These are phyloP conservation scores for Hipposideros armiger DNA, from an alignment of 2,113 vertebrate genomes.

Conservation along the genomic window DNA sequence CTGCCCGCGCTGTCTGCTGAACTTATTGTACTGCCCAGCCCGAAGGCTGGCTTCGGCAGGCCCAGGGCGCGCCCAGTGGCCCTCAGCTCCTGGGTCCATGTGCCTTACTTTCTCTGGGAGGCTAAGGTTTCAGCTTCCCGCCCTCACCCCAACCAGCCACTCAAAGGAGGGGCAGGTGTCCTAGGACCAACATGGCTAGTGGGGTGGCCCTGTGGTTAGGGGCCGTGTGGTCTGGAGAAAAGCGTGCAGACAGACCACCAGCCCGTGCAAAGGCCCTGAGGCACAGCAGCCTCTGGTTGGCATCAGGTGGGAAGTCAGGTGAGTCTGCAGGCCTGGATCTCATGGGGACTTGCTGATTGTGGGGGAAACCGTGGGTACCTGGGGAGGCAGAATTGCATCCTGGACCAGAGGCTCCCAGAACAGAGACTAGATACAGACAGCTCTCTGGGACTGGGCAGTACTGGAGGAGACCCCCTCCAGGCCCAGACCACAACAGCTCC, in stretches of 20 bases:
- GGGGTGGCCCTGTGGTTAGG: neutral
- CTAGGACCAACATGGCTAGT: neutral
- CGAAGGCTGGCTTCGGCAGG: accelerated
- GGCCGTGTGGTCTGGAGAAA: neutral
- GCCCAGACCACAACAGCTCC: neutral
- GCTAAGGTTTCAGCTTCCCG: neutral
- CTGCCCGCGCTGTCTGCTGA: too few species aligned
- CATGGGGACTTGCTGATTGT: accelerated
- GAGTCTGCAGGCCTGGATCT: neutral
- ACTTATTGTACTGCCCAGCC: neutral
- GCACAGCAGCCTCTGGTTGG: neutral
- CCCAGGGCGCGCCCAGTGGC: neutral
- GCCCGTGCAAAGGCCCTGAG: neutral
- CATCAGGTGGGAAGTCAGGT: too few species aligned
- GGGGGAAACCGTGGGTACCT: neutral
- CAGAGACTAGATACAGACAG: neutral
- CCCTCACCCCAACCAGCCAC: too few species aligned
- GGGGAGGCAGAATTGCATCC: neutral
- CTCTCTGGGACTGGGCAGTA: neutral
- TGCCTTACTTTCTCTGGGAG: neutral
- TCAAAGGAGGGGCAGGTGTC: neutral
- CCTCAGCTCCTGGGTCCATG: neutral
- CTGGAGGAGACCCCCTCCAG: too few species aligned
- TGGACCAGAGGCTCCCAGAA: neutral
- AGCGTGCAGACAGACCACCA: accelerated